Percentiles rank a stretch among this genome's conserved stretches.
These are phyloP conservation scores for Leptinotarsa tumamoca DNA, from an alignment of 2,888 invertebrate species.

Conservation along the genomic window DNA sequence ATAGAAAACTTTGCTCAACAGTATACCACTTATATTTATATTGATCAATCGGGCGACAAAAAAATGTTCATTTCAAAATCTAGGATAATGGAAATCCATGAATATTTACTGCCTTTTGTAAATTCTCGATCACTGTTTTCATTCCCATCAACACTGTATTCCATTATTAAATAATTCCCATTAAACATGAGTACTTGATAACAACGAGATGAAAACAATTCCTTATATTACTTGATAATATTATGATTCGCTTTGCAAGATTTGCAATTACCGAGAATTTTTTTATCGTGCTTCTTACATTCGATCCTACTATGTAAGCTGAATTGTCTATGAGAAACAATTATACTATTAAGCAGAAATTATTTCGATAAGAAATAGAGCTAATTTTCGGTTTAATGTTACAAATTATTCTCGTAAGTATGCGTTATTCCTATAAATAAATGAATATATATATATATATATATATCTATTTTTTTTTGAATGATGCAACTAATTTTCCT, in stretches of 20 bases:
- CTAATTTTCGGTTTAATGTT: constrained; percentile 24
- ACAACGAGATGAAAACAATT: constrained; percentile 47
- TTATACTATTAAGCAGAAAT: constrained; percentile 28
- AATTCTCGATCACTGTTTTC: not conserved
- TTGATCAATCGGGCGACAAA: too few species aligned
- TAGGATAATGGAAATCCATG: not conserved
- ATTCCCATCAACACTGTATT: constrained; percentile 8
- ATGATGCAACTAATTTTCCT: too few species aligned
- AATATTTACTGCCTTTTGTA: not conserved
- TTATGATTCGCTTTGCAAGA: constrained; percentile 47
- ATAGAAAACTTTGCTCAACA: too few species aligned
- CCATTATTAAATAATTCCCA: constrained; percentile 25
- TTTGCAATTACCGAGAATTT: constrained; percentile 47
- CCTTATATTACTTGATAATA: constrained; percentile 54
- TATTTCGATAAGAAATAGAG: constrained; percentile 25
- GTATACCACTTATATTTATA: too few species aligned
- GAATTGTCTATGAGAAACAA: constrained; percentile 45
- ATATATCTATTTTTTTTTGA: too few species aligned
- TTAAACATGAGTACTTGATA: constrained; percentile 30
- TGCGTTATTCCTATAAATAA: not conserved
- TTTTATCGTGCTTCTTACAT: constrained; percentile 35
- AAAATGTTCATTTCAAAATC: not conserved
- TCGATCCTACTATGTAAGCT: constrained; percentile 46
- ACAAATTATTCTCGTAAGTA: not conserved
- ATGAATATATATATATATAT: too few species aligned